These are phyloP conservation scores for Nanorana parkeri DNA, from an alignment of 2,113 vertebrate genomes.

Conservation along the genomic window DNA sequence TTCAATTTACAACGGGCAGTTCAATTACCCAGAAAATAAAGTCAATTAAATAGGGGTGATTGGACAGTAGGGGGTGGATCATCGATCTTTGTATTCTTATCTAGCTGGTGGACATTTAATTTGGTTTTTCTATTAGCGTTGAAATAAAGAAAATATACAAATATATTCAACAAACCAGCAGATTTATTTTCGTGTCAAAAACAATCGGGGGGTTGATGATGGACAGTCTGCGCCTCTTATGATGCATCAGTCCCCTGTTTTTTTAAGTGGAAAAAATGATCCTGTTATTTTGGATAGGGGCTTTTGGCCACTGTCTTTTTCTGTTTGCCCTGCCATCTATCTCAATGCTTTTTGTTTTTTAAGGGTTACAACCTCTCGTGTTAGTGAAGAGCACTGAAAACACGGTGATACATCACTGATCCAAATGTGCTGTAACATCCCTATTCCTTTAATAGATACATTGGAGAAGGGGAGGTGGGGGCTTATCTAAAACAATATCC, in stretches of 20 bases:
- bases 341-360: conserved; percentile 96
- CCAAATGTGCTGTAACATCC: conserved; percentile 95
- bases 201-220: conserved; percentile 94
- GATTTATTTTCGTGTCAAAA: conserved; percentile 99
- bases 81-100: conserved; percentile 99
- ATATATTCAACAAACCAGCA: conserved; percentile 98
- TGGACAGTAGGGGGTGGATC: conserved; percentile 99
- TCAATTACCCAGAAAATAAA: conserved; percentile 99
- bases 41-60: conserved; percentile 99
- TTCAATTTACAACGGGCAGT: conserved; percentile 99
- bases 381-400: conserved; percentile 93
- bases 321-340: conserved; percentile 95
- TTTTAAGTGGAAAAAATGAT: conserved; percentile 87
- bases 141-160: conserved; percentile 99
- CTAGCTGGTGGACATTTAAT: conserved; percentile 98
- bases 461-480: conserved; percentile 72
- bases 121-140: conserved; percentile 99
- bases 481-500: conserved; percentile 71
- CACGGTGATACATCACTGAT: conserved; percentile 96
- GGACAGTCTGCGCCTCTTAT: conserved; percentile 96
- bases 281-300: conserved; percentile 92
- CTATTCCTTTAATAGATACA: conserved; percentile 97
- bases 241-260: conserved; percentile 90
- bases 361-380: conserved; percentile 94
- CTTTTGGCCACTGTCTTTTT: conserved; percentile 96